Base-by-base conservation (phyloP, 2,113 vertebrate species). In the Salvelinus alpinus region DNA sequence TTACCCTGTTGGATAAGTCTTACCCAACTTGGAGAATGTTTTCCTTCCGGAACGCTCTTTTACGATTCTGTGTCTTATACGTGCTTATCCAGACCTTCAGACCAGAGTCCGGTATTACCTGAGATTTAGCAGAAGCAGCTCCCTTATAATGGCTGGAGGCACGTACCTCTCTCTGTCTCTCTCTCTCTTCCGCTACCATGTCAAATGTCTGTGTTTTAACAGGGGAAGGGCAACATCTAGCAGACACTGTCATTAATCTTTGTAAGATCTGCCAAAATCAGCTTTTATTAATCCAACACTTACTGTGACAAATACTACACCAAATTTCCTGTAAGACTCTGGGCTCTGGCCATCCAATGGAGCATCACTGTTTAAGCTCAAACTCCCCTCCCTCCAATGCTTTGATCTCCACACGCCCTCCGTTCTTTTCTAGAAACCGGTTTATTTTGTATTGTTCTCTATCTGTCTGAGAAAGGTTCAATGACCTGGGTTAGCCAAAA, bases 1-100 rank as follows among this genome's bases (percentile, higher is more conserved):
- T 62, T 64, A 59, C 68, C 66, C 73, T 3, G 25, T 78, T 38
- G 67, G 65, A 67, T 70, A 69, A 76, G 20, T 69, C 2, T 7
- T 12, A 1, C n/a, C 44, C 11, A 48, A 70, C 48, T 18, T 48
- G 44, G 31, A 18, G 0, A 0, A 16, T 20, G 16, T 34, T 73
- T 69, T 68, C 31, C 18, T 18, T 31, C 31, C 1, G 16, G 27
- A 34, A 38, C 7, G 34, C 34, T 44, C 66, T 20, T 29, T 34
- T 18, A 11, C 1, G 4, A 16, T 51, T 51, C n/a, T 64, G 60
- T 51, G 14, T 51, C 48, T 51, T 51, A 13, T 51, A 13, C 13
- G 12, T 51, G 48, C 14, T 38, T 24, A 70, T 22, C 22, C n/a
- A 70, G 11, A 16, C 20, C 9, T 14, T 12, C 64, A 13, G 22